Base-by-base conservation (phyloP, 2,888 invertebrate genomes). In the Synergus japonicus region DNA sequence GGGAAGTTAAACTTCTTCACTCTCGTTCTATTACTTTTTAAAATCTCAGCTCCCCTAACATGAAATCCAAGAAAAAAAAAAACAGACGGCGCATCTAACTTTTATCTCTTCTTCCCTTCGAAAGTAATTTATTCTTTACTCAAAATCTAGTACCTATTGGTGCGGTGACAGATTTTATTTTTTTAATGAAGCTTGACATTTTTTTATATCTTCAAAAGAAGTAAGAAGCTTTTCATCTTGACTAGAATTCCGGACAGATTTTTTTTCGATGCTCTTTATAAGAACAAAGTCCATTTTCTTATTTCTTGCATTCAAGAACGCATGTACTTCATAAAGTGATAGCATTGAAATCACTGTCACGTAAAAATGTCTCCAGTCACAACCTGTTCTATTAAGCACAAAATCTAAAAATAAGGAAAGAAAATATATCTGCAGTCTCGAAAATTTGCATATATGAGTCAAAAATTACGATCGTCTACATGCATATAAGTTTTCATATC, bases 341-440 rank as follows among this genome's bases (percentile, higher is more conserved):
- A 73, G 73, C 73, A 73, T 73, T 73, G 73, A 54, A 73, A 73
- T 73, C 73, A 73, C 73, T 73, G 37, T 73, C 73, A 73, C 73
- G 73, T 54, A 54, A 54, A 54, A 73, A 73, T 73, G 73, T 73
- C 73, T 73, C 10, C n/a, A 54, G 29, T 37, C 37, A 7, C 37
- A 73, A 54, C 73, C 29, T 73, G 54, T 54, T 37, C n/a, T 54
- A 54, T 15, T 43, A 54, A 29, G 69, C 3, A 15, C 12, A 9
- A 69, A 49, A 69, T 69, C 29, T 37, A 49, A 49, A 69, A 69
- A 49, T 69, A 49, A 29, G 13, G 13, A 44, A 46, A 46, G 8
- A 12, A 69, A 15, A 9, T 13, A n/a, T 49, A n/a, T 7, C 7
- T 7, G 29, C 1, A 5, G 29, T 46, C 22, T 46, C 22, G 0